These are phyloP conservation scores for Diglossa cyanea DNA, from an alignment of 2,797 vertebrate genomes.

Conservation along the genomic window DNA sequence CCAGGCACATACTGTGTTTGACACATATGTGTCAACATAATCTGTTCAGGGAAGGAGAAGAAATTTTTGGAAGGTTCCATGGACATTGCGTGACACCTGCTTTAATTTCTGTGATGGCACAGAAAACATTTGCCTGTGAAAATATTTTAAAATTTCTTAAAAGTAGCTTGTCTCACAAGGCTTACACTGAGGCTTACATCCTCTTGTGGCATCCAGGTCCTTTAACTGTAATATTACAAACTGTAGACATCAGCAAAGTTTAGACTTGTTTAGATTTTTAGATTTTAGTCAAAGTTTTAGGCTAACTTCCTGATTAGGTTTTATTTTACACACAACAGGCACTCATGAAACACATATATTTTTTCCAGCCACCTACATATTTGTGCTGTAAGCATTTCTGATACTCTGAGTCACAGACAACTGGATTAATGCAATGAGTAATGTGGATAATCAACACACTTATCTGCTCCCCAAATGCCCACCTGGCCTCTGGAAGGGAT, in stretches of 20 bases:
- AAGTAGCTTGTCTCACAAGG: background rate
- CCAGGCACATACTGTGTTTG: background rate
- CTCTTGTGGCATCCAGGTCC: background rate
- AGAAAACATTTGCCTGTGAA: background rate
- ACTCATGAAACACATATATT: background rate
- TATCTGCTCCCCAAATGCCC: conserved; percentile 17
- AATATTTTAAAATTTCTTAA: background rate
- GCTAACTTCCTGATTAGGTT: background rate
- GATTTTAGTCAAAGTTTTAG: background rate
- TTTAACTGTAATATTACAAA: background rate
- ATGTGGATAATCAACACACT: conserved; percentile 15
- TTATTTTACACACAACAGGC: conserved; percentile 7
- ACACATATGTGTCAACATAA: background rate
- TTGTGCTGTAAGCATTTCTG: background rate
- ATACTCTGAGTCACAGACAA: background rate
- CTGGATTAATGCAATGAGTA: conserved; percentile 27
- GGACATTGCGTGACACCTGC: background rate
- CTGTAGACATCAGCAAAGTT: background rate
- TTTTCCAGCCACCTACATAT: conserved; percentile 14
- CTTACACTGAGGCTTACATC: background rate
- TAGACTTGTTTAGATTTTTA: background rate
- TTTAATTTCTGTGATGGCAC: background rate
- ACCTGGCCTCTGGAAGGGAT: conserved; percentile 56
- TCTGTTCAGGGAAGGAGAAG: background rate
- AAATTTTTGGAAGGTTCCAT: background rate